Percentiles rank a stretch among this genome's conserved stretches.
These are phyloP conservation scores for Himalopsyche phryganea DNA, from an alignment of 1,140 invertebrate species.

Conservation along the genomic window DNA sequence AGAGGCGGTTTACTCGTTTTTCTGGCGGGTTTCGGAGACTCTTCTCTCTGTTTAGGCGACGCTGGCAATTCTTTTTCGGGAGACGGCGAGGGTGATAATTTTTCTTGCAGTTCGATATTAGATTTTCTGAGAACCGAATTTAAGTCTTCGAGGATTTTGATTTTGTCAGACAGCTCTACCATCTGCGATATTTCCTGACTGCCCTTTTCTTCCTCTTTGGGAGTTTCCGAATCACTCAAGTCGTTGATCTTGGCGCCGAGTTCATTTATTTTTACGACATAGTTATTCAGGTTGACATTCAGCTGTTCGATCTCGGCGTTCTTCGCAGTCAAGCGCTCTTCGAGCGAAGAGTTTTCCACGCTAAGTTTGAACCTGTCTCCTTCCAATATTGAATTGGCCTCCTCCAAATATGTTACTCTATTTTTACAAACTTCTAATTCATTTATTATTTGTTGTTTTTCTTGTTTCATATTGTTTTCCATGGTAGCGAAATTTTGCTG, in stretches of 20 bases:
- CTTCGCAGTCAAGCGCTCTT: conserved; percentile 54
- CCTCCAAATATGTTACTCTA: conserved; percentile 50
- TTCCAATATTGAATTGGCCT: conserved; percentile 53
- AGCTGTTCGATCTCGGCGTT: conserved; percentile 43
- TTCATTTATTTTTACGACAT: conserved; percentile 21
- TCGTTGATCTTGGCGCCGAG: conserved; percentile 27
- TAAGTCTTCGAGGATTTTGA: conserved; percentile 52
- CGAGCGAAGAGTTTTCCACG: conserved; percentile 53
- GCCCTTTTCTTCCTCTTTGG: conserved; percentile 45
- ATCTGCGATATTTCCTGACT: conserved; percentile 49
- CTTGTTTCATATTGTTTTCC: conserved; percentile 67
- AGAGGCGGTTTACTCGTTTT: conserved; percentile 9
- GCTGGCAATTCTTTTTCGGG: conserved; percentile 12
- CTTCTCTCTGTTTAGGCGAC: conserved; percentile 7
- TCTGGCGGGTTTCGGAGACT: conserved; percentile 5
- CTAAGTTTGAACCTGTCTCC: conserved; percentile 57
- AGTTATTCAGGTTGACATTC: conserved; percentile 21
- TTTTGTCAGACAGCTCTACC: conserved; percentile 46
- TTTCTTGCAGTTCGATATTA: conserved; percentile 55
- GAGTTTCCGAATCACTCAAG: conserved; percentile 36
- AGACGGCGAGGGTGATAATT: conserved; percentile 40
- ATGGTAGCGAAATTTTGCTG: conserved; percentile 70
- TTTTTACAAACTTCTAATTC: conserved; percentile 58
- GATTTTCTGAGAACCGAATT: conserved; percentile 53
- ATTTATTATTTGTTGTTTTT: conserved; percentile 57